These are phyloP conservation scores for Spisula subtruncata DNA, from an alignment of 2,888 invertebrate species.

Conservation along the genomic window DNA sequence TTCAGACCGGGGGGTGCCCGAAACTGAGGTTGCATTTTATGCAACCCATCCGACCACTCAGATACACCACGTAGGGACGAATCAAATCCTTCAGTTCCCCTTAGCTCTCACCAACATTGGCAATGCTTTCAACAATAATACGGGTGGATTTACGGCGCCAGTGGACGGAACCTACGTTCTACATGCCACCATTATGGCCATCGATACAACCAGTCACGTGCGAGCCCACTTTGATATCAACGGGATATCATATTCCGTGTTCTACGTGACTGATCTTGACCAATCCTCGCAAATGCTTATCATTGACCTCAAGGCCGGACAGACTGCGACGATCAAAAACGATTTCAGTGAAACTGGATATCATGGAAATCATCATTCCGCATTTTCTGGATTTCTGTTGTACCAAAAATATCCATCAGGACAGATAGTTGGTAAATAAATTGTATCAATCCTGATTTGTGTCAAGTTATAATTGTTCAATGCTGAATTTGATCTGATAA, in stretches of 20 bases:
- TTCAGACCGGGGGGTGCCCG: neutral
- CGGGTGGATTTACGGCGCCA: conserved; percentile 15
- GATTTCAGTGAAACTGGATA: conserved; percentile 4
- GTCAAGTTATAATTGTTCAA: too few relatives aligned
- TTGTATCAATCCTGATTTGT: too few relatives aligned
- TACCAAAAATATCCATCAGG: neutral
- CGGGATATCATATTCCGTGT: neutral
- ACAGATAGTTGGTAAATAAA: neutral
- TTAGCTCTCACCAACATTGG: conserved; percentile 20
- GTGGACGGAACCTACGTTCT: conserved; percentile 41
- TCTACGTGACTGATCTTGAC: conserved; percentile 1
- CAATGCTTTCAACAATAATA: conserved; percentile 4
- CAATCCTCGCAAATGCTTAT: conserved; percentile 44
- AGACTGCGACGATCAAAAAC: conserved; percentile 24
- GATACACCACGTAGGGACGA: conserved; percentile 30
- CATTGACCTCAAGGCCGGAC: conserved; percentile 8
- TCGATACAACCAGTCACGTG: neutral
- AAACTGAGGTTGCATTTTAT: conserved; percentile 36
- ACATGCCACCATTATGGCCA: conserved; percentile 35
- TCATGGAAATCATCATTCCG: conserved; percentile 20
- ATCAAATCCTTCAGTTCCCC: conserved; percentile 26
- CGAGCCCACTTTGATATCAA: conserved; percentile 25
- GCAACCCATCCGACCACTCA: conserved; percentile 31
- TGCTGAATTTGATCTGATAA: too few relatives aligned
- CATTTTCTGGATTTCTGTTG: conserved; percentile 41